Evolutionary conservation across 2,888 invertebrate species (phyloP), one percentile per base, ranked within the genome.

Genomic region (Aphelenchoides bicaudatus): DNA sequence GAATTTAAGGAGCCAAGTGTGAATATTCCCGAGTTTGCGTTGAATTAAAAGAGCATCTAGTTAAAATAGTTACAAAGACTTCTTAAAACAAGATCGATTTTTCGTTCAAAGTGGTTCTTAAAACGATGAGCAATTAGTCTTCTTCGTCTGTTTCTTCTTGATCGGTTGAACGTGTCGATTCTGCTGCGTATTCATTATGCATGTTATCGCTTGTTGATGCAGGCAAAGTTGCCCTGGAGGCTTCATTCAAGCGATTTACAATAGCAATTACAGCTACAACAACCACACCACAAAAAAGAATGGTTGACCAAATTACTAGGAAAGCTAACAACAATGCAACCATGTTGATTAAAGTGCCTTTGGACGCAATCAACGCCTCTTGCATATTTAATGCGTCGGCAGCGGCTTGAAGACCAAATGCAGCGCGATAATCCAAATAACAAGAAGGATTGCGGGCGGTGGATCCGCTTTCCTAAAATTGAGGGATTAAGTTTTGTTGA

Each of bases 251-350:
- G 6, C 58, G 58, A 46, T 58, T 29, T 34, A 23, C n/a, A 4
- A 63, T 43, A 13, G 63, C 59, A 48, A 52, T 29, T 8, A 37
- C 30, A 21, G 48, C 21, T 16, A 65, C 27, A 8, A 63, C 30
- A 1, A 60, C 39, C 16, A 61, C 53, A 8, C 52, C 51, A 0
- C 48, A 30, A 39, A 62, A 21, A 55, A 70, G 49, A 8, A 68
- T 34, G 1, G 48, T 39, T 16, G 61, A 30, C 71, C 71, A 70
- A 13, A 65, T 47, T 29, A 62, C 30, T 30, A 71, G 49, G 37
- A 70, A 37, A 21, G 69, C 29, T 27, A 69, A 28, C 0, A 66
- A 19, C 21, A 70, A 57, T 0, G 60, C 63, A 25, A 61, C 39
- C 57, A 62, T 57, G 39, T 69, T 54, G 50, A 63, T 39, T 28